phyloP scores from a whole-genome alignment of 2,888 invertebrate genomes.

The Pachliopta kotzebuea region DNA sequence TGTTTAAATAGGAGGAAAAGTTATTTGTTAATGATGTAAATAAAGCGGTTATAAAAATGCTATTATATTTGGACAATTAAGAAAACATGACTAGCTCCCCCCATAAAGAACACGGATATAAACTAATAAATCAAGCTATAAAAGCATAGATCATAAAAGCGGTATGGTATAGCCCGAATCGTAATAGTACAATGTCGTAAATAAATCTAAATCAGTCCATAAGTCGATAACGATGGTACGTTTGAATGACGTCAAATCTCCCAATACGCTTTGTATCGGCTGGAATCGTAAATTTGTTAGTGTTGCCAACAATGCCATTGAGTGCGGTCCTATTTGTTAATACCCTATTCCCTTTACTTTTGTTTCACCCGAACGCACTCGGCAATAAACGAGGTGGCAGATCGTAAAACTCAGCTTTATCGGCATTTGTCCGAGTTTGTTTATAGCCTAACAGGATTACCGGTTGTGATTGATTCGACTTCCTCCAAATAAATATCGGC shows the following conservation, averaged over 20 bases:
- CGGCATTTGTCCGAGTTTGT: slow-evolving; percentile 67
- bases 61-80: background rate
- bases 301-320: slow-evolving; percentile 55
- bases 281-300: slow-evolving; percentile 60
- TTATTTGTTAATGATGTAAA: background rate
- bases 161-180: slow-evolving; percentile 41
- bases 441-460: slow-evolving; percentile 71
- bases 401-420: slow-evolving; percentile 69
- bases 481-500: slow-evolving; percentile 62
- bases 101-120: slow-evolving; percentile 19
- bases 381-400: slow-evolving; percentile 73
- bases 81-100: slow-evolving; percentile 3
- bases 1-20: background rate
- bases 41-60: background rate
- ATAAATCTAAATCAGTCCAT: slow-evolving; percentile 51
- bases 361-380: slow-evolving; percentile 55
- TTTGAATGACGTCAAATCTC: slow-evolving; percentile 56
- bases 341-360: slow-evolving; percentile 53
- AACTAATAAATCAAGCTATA: slow-evolving; percentile 41
- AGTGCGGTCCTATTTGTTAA: slow-evolving; percentile 61
- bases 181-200: slow-evolving; percentile 48
- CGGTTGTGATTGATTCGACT: slow-evolving; percentile 72
- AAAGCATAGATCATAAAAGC: slow-evolving; percentile 39
- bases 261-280: slow-evolving; percentile 49
- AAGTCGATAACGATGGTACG: slow-evolving; percentile 50